Evolutionary conservation across 2,113 vertebrate genomes (phyloP).

Genomic region (Mesoclemmys tuberculata): DNA sequence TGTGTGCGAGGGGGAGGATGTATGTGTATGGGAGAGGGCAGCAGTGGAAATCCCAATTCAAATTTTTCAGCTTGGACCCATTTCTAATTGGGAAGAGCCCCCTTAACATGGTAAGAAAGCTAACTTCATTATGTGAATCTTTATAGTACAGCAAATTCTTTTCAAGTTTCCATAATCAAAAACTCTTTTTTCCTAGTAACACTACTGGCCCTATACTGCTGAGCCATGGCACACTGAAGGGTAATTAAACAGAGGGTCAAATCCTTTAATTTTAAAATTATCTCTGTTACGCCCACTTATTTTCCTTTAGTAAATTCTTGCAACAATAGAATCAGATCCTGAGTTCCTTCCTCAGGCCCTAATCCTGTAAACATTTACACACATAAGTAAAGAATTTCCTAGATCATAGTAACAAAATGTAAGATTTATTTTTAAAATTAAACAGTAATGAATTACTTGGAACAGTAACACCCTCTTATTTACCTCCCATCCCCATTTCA

Average conservation of each 20-base stretch:
- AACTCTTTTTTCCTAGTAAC: not conserved
- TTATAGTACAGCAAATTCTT: not conserved
- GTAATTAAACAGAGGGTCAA: not conserved
- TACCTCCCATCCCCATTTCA: not conserved
- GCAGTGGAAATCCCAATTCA: not conserved
- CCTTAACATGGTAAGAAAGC: not conserved
- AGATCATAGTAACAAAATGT: not conserved
- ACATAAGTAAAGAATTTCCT: not conserved
- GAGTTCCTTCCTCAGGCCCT: slow-evolving; percentile 4
- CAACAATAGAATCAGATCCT: not conserved
- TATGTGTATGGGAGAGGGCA: not conserved
- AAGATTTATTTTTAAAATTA: slow-evolving; percentile 15
- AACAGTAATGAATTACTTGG: not conserved
- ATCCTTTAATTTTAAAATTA: not conserved
- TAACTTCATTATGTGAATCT: not conserved
- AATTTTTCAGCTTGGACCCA: not conserved
- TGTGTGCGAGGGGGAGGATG: too few species aligned
- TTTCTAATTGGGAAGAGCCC: not conserved
- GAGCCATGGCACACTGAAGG: not conserved
- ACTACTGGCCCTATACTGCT: not conserved
- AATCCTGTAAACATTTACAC: not conserved
- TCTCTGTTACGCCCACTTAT: not conserved
- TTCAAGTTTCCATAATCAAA: not conserved
- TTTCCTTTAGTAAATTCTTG: not conserved
- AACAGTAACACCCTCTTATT: not conserved